Base-by-base conservation (phyloP, 2,888 invertebrate species). In the Napeogenes inachia region DNA sequence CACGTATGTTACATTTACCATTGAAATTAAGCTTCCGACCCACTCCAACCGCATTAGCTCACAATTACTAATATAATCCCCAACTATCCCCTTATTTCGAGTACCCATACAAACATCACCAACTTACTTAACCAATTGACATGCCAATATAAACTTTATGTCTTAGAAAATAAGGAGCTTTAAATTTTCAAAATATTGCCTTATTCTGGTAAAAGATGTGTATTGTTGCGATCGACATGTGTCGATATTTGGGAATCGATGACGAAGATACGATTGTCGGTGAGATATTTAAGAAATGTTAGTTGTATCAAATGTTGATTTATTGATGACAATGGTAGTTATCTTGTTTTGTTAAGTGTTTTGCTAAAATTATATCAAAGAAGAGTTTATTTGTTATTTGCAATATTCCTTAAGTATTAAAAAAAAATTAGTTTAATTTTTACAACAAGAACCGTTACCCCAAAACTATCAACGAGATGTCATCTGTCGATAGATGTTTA, bases 61-160 rank as follows among this genome's bases (percentile, higher is more conserved):
- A 84, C 84, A 86, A 85, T 87, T 84, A 86, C 85, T 73, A 81
- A 80, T 78, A 80, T 84, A 85, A 87, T 87, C 85, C 80, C 78
- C 68, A 79, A 76, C 80, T 80, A 84, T 84, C 84, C 86, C 82
- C 85, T 77, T 81, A 82, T 76, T 83, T 82, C 71, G 79, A 87
- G 86, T 82, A 77, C 81, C 79, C 81, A 82, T 80, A 82, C 77
- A 81, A 78, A 77, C 73, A 75, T 71, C 72, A 71, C 68, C 56
- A 65, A 63, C 66, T 57, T 68, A 69, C 61, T 64, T 65, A 68
- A 57, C 60, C 53, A 60, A 56, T 30, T 59, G 57, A 58, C 55
- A 63, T 57, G 30, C 65, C 45, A 81, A 76, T 72, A 58, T 54
- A 57, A 54, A 54, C 58, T 54, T 63, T 72, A 66, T 54, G 0